Evolutionary conservation across 2,797 vertebrate genomes (phyloP), one percentile per base, ranked within the genome.

Genomic region (Hyperoplus immaculatus): DNA sequence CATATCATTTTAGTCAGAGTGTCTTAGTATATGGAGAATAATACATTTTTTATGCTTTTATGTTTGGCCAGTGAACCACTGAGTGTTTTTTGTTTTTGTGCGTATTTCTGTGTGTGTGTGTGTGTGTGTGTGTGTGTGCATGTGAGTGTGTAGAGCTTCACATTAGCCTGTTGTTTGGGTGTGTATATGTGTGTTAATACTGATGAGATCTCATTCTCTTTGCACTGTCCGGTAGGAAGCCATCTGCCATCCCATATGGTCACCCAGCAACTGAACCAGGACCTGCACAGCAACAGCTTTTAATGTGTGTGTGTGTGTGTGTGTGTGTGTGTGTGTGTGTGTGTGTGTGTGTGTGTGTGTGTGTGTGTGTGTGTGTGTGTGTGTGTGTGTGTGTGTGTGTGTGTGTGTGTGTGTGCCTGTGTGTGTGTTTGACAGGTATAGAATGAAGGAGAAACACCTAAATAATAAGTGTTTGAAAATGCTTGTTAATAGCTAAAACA

Each of bases 221-320:
- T 16, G 78, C 15, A 47, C 68, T 61, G 80, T 70, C 77, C 21
- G 49, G 75, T 83, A 84, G 75, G 59, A 87, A 78, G 85, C 93
- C 93, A 95, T 94, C 93, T 94, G 93, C 75, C 56, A 51, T 75
- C 68, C 89, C 91, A 91, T 94, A 94, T 93, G 93, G 81, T 86
- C 82, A 83, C 69, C 77, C 46, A 59, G 73, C 66, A 83, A 74
- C 80, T 65, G 56, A 88, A 82, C 80, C 69, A 67, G 8, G 13
- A 83, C 82, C 77, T 75, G 75, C 77, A 87, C 53, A 64, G 69
- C 76, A 65, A 78, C 53, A 0, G 13, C 3, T 8, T 50, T 47
- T 5, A 58, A 7, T 39, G 16, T 56, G 16, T 21, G 21, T 62
- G 54, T 58, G 67, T 53, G 53, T 75, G 54, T 58, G 12, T 62